Percentiles rank a stretch among this genome's conserved stretches.
Conservation (phyloP, 2,888 invertebrate species). For the Spisula subtruncata region DNA sequence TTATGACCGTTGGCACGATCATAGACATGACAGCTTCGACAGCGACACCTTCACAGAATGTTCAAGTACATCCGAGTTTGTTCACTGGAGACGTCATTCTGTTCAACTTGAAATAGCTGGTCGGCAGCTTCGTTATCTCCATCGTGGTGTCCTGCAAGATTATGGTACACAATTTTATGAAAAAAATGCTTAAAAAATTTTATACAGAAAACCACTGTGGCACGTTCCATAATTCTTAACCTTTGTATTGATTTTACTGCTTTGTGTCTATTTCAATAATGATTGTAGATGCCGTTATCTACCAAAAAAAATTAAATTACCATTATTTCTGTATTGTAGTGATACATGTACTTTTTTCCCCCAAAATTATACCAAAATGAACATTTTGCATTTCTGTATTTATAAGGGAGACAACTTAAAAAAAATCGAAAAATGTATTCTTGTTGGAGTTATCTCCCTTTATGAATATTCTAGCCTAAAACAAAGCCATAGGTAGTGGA, state of each 20-base stretch:
- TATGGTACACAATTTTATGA: constrained; percentile 76
- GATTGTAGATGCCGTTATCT: too few species aligned
- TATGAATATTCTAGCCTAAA: neutral
- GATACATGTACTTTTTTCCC: too few species aligned
- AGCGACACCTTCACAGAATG: constrained; percentile 87
- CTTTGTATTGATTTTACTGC: too few species aligned
- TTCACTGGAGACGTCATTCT: constrained; percentile 75
- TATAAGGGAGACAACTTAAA: neutral
- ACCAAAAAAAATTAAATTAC: too few species aligned
- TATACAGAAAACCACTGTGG: neutral
- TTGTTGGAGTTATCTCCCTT: neutral
- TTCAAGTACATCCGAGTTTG: constrained; percentile 85
- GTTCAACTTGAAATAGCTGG: constrained; percentile 71
- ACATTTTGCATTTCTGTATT: too few species aligned
- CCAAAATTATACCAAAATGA: too few species aligned
- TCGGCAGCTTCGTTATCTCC: constrained; percentile 75
- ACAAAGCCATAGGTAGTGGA: too few species aligned
- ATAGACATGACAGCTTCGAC: constrained; percentile 85
- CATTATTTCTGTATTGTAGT: too few species aligned
- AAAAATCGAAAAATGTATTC: neutral
- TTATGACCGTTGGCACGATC: constrained; percentile 85
- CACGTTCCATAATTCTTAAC: neutral
- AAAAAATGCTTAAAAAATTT: too few species aligned
- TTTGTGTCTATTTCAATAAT: too few species aligned
- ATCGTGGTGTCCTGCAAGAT: constrained; percentile 80